phyloP scores from a whole-genome alignment of 2,113 vertebrate genomes.

The Spea bombifrons region DNA sequence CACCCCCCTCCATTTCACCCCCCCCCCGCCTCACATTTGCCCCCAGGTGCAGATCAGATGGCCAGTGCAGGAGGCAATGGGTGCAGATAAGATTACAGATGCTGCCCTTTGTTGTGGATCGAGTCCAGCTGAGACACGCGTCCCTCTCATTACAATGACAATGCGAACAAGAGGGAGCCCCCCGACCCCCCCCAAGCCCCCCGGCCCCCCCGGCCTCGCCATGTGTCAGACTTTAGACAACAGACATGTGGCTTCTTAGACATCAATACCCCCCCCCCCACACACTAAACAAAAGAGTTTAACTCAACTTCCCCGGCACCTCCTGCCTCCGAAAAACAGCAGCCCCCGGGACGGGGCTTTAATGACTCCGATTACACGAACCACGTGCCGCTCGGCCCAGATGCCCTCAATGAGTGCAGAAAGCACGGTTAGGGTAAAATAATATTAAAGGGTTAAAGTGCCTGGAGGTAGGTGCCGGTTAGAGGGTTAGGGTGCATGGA shows the following conservation, averaged over 20 bases:
- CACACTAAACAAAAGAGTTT: slow-evolving; percentile 12
- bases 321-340: too few relatives aligned
- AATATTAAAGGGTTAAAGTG: too few relatives aligned
- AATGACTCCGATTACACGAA: too few relatives aligned
- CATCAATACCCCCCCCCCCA: slow-evolving; percentile 18
- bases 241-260: slow-evolving; percentile 39
- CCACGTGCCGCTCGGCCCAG: too few relatives aligned
- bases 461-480: too few relatives aligned
- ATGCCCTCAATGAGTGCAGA: too few relatives aligned
- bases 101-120: slow-evolving; percentile 34
- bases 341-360: too few relatives aligned
- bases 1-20: not conserved
- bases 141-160: slow-evolving; percentile 41
- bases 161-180: slow-evolving; percentile 30
- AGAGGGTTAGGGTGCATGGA: too few relatives aligned
- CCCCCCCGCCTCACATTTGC: not conserved
- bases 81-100: slow-evolving; percentile 10
- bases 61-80: slow-evolving; percentile 1
- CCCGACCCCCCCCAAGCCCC: slow-evolving; percentile 47
- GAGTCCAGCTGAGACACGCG: slow-evolving; percentile 36
- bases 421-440: too few relatives aligned
- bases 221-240: slow-evolving; percentile 32
- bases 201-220: slow-evolving; percentile 8
- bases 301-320: not conserved
- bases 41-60: slow-evolving; percentile 29